These are phyloP conservation scores for Sitta europaea DNA, from an alignment of 2,113 vertebrate genomes.

Conservation along the genomic window DNA sequence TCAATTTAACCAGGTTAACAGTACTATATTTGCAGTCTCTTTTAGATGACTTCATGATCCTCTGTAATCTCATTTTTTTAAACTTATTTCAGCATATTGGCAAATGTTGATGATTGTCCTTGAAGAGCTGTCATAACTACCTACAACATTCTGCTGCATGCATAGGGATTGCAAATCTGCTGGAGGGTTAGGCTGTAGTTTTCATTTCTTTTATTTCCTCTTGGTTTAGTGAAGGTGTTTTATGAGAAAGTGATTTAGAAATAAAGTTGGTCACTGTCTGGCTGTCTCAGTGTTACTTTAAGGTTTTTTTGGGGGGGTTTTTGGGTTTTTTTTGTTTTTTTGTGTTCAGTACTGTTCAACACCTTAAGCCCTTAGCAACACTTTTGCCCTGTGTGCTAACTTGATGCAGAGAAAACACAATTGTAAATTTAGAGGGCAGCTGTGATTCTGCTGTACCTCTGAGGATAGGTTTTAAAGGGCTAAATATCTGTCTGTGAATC, in stretches of 20 bases:
- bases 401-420: neutral
- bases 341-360: neutral
- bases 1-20: slow-evolving; percentile 8
- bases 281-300: neutral
- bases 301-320: no score
- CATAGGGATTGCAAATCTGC: neutral
- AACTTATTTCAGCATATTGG: neutral
- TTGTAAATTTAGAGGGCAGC: neutral
- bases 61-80: neutral
- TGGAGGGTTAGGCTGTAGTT: neutral
- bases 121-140: neutral
- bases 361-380: neutral
- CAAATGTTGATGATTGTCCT: neutral
- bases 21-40: neutral
- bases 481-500: slow-evolving; percentile 4
- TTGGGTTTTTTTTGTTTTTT: no score
- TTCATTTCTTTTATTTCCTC: neutral
- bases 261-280: neutral
- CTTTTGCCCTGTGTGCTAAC: neutral
- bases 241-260: neutral
- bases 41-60: neutral
- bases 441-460: neutral
- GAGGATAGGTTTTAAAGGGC: neutral
- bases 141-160: neutral
- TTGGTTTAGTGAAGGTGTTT: neutral